Percentiles rank a stretch among this genome's conserved stretches.
Conservation (phyloP, 2,888 invertebrate genomes). For the Steinernema scapterisci region DNA sequence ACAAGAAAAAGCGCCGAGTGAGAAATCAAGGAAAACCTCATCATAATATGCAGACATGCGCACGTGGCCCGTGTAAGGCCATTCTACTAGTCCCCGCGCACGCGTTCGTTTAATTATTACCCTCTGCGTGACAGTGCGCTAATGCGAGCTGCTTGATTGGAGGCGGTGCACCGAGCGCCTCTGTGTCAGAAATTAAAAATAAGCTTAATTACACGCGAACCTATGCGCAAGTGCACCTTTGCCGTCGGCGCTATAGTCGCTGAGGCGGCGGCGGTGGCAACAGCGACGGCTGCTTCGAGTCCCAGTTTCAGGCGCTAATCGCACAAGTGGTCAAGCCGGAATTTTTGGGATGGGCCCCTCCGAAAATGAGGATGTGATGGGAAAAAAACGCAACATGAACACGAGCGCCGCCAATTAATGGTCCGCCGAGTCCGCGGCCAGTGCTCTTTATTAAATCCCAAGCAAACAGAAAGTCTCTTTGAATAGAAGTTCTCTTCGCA, state of each 20-base stretch:
- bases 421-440: slow-evolving; percentile 8
- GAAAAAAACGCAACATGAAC: slow-evolving; percentile 28
- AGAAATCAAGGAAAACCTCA: slow-evolving; percentile 15
- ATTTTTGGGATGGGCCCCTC: neutral
- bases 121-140: slow-evolving; percentile 4
- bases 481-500: slow-evolving; percentile 5
- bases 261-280: no score
- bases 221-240: no score
- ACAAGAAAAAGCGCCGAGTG: no score
- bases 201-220: neutral
- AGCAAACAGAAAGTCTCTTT: slow-evolving; percentile 17
- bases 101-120: slow-evolving; percentile 25
- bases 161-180: neutral
- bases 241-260: no score
- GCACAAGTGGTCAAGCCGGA: slow-evolving; percentile 17
- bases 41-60: neutral
- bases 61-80: neutral
- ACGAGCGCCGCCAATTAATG: slow-evolving; percentile 26
- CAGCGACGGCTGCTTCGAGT: no score
- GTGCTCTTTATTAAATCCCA: slow-evolving; percentile 28
- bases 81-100: neutral
- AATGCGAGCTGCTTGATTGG: neutral
- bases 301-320: neutral
- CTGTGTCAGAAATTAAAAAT: slow-evolving; percentile 1
- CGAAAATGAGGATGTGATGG: neutral